Evolutionary conservation across 2,113 vertebrate species (phyloP), one percentile per base, ranked within the genome.

Genomic region (Hylia prasina): DNA sequence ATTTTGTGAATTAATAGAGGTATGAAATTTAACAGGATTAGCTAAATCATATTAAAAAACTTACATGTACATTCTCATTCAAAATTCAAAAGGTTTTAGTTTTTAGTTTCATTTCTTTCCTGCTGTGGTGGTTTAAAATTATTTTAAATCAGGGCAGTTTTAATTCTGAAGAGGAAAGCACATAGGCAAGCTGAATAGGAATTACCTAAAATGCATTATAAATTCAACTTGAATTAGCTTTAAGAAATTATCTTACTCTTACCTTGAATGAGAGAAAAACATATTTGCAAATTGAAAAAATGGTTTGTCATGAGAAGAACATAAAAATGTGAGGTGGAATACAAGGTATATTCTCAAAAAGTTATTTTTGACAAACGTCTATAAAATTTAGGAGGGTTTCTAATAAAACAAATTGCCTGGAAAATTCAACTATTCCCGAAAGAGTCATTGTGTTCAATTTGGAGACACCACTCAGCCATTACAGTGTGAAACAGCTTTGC

Each of bases 41-140:
- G 20, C 25, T 85, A 92, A 86, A 86, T 61, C 28, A 72, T 8
- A 15, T 58, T 63, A 23, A 75, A 87, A 48, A 50, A 30, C 7
- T 11, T 51, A 11, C 4, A 6, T 61, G 16, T 44, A 53, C 15
- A 11, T 57, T 92, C 37, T 61, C 33, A 85, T 64, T 75, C 51
- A 94, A 94, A 88, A 94, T 77, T 93, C 51, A 93, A 88, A 77
- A 33, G 9, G 31, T 15, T 53, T 94, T 82, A 7, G 2, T 72
- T 82, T 63, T 94, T 50, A n/a, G 15, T 88, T 92, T 61, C 9
- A 61, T 92, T 79, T 92, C 42, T 91, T 94, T 90, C 61, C n/a
- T 82, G 42, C 57, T 69, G 84, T 71, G 66, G 24, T 85, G 30
- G 8, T n/a, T 91, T 75, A 54, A 80, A 92, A 47, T 14, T 63